A percentile compares a stretch with the other conserved stretches of the same genome.
These are phyloP conservation scores for Oncopodura yosiiana DNA, from an alignment of 1,140 invertebrate species.

Conservation along the genomic window DNA sequence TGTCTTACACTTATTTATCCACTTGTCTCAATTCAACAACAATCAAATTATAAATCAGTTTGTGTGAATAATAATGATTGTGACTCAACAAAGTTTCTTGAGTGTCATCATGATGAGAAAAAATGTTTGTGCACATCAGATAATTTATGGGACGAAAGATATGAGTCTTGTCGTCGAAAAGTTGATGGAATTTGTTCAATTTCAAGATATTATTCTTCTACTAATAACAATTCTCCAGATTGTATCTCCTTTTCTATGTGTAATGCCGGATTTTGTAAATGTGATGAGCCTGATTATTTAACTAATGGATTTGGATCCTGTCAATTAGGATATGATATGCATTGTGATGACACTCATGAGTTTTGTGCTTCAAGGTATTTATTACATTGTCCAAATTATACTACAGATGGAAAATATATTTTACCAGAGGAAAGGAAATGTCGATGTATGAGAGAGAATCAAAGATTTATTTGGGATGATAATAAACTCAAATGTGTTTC, in stretches of 20 bases:
- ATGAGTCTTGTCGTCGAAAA: neutral
- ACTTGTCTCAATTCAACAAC: no score
- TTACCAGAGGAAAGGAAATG: neutral
- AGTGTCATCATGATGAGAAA: neutral
- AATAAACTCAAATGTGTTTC: constrained; percentile 1
- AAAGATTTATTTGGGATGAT: neutral
- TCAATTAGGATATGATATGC: neutral
- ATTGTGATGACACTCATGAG: neutral
- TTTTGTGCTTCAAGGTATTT: neutral
- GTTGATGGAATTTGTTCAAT: neutral
- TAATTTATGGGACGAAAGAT: neutral
- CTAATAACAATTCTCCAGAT: no score
- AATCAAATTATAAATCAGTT: neutral
- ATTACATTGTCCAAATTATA: neutral
- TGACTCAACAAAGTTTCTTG: neutral
- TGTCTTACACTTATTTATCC: no score
- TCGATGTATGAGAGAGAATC: neutral
- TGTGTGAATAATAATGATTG: neutral
- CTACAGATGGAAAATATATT: neutral
- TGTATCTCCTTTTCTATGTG: neutral
- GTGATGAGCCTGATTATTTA: constrained; percentile 1
- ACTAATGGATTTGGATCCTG: neutral
- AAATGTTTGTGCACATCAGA: neutral
- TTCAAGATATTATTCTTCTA: no score
- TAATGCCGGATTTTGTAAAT: neutral